Base-by-base conservation (phyloP, 2,888 invertebrate genomes). In the Drepana falcataria region DNA sequence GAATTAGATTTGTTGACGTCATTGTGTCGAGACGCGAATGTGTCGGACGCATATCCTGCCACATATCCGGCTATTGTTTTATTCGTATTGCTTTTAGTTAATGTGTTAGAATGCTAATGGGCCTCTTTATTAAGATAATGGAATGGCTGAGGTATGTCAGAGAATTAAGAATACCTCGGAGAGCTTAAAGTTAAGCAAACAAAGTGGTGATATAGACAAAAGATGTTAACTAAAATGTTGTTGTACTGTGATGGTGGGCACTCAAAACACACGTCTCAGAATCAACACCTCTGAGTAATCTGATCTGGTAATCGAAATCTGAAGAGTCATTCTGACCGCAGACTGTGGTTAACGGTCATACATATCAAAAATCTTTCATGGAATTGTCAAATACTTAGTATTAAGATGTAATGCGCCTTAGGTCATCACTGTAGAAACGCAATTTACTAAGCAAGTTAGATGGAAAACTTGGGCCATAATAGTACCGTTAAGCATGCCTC, bases 201-300 rank as follows among this genome's bases (percentile, higher is more conserved):
- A 69, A 53, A 60, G 57, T 58, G 59, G 56, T 68, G 67, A 60
- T 61, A 64, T 75, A 73, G 71, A 69, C 69, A 65, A 69, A 67
- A 63, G 62, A 61, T 68, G 75, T 83, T 83, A 83, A 86, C 87
- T 87, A 82, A 73, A 73, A 70, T 67, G 72, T 69, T 70, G 79
- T 75, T 75, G 77, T 76, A 69, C 69, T 69, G 65, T 81, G 77
- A 81, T 79, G 73, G 77, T 64, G 71, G 73, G 74, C 72, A 75
- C 75, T 80, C 69, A 71, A 63, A 73, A 75, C 66, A 75, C 21
- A 21, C 21, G 21, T 21, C 21, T 21, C 21, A 69, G 72, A 74
- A 82, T 85, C 82, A 83, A 86, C 83, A 83, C 81, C 79, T 85
- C 77, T 75, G 65, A 68, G 83, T 81, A 84, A 87, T 81, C 77